These are phyloP conservation scores for Fopius arisanus DNA, from an alignment of 1,140 invertebrate genomes.

Conservation along the genomic window DNA sequence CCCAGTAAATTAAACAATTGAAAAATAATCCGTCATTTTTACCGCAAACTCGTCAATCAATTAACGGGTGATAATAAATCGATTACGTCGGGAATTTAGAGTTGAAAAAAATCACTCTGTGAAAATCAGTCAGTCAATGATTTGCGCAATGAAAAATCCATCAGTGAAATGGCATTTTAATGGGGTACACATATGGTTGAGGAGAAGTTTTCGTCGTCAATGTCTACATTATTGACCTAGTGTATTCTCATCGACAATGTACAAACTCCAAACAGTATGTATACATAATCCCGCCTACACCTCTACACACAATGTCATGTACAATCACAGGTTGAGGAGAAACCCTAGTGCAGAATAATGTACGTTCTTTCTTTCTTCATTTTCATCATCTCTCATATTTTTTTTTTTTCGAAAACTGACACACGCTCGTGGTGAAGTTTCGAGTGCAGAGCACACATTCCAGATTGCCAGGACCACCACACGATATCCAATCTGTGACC, in stretches of 20 bases:
- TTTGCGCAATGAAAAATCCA: no score
- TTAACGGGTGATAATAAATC: no score
- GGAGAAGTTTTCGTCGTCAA: neutral
- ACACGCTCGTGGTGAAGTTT: neutral
- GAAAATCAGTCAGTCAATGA: no score
- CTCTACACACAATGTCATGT: neutral
- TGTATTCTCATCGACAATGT: neutral
- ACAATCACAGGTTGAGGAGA: neutral
- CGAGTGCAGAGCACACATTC: no score
- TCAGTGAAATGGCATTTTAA: neutral
- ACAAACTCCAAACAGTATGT: neutral
- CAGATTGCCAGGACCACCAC: no score
- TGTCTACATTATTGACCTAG: slow-evolving; percentile 4
- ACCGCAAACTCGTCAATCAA: no score
- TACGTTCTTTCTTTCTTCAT: neutral
- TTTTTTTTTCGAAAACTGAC: neutral
- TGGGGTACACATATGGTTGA: neutral
- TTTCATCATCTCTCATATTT: neutral
- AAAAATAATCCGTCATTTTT: no score
- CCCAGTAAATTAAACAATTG: no score
- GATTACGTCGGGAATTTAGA: no score
- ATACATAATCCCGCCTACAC: neutral
- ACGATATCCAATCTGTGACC: neutral
- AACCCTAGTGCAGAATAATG: neutral
- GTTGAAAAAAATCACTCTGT: no score